These are phyloP conservation scores for Orthosia incerta DNA, from an alignment of 2,888 invertebrate genomes.

Conservation along the genomic window DNA sequence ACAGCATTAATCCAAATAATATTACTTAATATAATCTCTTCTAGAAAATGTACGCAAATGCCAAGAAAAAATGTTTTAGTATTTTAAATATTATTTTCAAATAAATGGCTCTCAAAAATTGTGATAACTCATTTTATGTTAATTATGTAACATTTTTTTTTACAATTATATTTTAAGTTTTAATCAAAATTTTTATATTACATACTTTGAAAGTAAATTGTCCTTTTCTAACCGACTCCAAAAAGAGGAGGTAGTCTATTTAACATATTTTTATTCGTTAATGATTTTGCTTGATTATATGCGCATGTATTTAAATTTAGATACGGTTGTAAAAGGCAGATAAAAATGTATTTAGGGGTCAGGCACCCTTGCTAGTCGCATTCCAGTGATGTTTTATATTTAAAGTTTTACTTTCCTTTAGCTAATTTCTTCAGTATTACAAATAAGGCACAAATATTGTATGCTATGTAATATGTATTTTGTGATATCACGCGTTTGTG, in stretches of 20 bases:
- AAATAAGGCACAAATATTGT: conserved; percentile 23
- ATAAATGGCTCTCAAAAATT: conserved; percentile 37
- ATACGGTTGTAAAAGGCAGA: conserved; percentile 3
- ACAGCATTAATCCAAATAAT: too few species aligned
- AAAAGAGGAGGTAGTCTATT: too few species aligned
- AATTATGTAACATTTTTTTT: neutral
- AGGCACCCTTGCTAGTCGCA: conserved; percentile 75
- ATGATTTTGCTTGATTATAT: too few species aligned
- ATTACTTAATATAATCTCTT: too few species aligned
- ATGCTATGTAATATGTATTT: conserved; percentile 29
- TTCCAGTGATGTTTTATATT: conserved; percentile 73
- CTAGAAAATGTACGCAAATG: conserved; percentile 3
- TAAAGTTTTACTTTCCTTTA: conserved; percentile 16
- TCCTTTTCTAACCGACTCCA: too few species aligned
- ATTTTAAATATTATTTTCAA: neutral
- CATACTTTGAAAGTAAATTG: too few species aligned
- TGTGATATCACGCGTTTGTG: conserved; percentile 46
- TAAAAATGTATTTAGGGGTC: conserved; percentile 11
- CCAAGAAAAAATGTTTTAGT: neutral
- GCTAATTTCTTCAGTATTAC: conserved; percentile 51
- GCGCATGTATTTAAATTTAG: too few species aligned
- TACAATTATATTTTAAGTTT: too few species aligned
- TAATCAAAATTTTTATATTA: too few species aligned
- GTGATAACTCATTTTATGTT: conserved; percentile 23
- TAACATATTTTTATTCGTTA: too few species aligned